Evolutionary conservation across 2,797 vertebrate species (phyloP), one percentile per base, ranked within the genome.

Genomic region (Coendou prehensilis): DNA sequence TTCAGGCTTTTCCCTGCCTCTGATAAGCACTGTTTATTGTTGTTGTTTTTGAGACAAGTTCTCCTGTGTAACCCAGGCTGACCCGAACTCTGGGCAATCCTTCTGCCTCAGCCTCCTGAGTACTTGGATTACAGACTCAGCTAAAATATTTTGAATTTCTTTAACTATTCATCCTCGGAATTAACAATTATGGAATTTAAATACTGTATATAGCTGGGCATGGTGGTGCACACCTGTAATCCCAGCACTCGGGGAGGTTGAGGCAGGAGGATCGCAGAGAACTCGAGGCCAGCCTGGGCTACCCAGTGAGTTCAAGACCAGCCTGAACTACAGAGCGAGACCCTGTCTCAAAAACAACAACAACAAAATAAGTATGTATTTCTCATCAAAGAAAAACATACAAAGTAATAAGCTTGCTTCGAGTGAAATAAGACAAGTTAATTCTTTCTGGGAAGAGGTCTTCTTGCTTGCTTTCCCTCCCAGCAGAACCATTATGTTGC

Each of bases 351-450:
- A 45, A 73, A 23, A 18, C 69, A 71, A 37, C 64, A 64, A 33
- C 30, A 69, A 37, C 8, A 14, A 41, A 22, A 9, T 71, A 37
- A 9, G 18, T 73, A 45, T 45, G 69, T 73, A 45, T 73, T 73
- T 73, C 37, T 23, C 69, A 45, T 22, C 37, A 45, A 45, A 73
- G 37, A 47, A 64, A 82, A 89, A 20, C 47, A 14, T 79, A 45
- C 50, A 63, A 33, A 94, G 47, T 33, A 78, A n/a, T 50, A 86
- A 78, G 30, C 33, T 89, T 82, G 54, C 20, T 95, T 47, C 76
- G 47, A 89, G 89, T 94, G 89, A 56, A 75, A 23, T 69, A n/a
- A 86, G 92, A 76, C 9, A 15, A 67, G 45, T 54, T 41, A 56
- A 54, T 85, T 33, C 50, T 47, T 92, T 94, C 23, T 23, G 79